Base-by-base conservation (phyloP, 1,140 invertebrate genomes). In the Papilio helenus region DNA sequence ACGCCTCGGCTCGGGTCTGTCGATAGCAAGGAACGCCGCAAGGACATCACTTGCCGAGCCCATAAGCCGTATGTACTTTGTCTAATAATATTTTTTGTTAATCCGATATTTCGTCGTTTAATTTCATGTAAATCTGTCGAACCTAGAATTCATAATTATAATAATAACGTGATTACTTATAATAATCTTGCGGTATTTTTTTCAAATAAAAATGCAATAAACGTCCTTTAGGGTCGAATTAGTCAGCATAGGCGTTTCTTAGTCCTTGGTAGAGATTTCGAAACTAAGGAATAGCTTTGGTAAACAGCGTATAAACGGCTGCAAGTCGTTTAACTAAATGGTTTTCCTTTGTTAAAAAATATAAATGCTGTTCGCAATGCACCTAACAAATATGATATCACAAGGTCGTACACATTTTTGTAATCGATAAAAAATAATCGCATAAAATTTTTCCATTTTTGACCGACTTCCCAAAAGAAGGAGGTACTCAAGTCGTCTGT, bases 391-490 rank as follows among this genome's bases (percentile, higher is more conserved):
- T 68, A 34, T 68, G 61, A 68, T 68, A 68, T 68, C 61, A 29
- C 26, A 68, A 68, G 61, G 61, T 68, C 61, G 14, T 68, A 61
- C 58, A 68, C 34, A 61, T 61, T 68, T 29, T 68, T 68, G 61
- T 29, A 23, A 23, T 51, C 55, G 44, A 71, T 73, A 65, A 44
- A 65, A 42, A 51, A 46, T 72, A 23, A 78, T 77, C 20, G 46
- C 51, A 76, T 72, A 73, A 58, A 81, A 80, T 79, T 55, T 82
- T 81, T 82, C 79, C 82, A 85, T 72, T 73, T 82, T 55, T 91
- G 92, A 94, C 93, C 87, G 87, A 88, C 87, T 87, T 86, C 79
- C n/a, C n/a, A n/a, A n/a, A n/a, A n/a, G n/a, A n/a, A n/a, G n/a
- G n/a, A n/a, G n/a, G n/a, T n/a, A n/a, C n/a, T n/a, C n/a, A n/a